Conservation (phyloP, 2,888 invertebrate species). For the Xylota sylvarum region DNA sequence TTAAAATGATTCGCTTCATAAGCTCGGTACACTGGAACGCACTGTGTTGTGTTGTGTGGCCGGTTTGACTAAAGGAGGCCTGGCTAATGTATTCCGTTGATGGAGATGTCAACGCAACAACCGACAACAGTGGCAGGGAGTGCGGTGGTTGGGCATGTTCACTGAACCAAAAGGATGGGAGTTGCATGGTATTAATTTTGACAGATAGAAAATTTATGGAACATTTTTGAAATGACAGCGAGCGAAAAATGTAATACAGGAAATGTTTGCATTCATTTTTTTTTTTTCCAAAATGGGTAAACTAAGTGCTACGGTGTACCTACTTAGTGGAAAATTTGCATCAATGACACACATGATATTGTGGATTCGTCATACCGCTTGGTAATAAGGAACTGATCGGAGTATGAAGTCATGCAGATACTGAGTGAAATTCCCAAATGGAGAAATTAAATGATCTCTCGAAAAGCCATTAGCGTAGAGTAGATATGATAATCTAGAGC, state of each 20-base stretch:
- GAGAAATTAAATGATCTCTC: no score
- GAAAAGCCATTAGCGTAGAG: no score
- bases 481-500: no score
- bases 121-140: slow-evolving; percentile 21
- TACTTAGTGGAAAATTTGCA: no score
- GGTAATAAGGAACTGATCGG: no score
- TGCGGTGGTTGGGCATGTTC: slow-evolving; percentile 41
- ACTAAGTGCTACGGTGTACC: background rate
- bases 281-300: background rate
- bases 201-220: slow-evolving; percentile 59
- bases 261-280: slow-evolving; percentile 10
- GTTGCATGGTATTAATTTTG: slow-evolving; percentile 60
- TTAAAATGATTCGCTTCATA: slow-evolving; percentile 71
- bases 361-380: no score
- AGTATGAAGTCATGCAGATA: no score
- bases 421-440: no score
- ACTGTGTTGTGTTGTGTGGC: background rate
- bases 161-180: slow-evolving; percentile 56
- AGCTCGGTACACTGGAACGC: slow-evolving; percentile 16
- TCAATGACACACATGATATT: no score
- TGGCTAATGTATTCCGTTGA: slow-evolving; percentile 46
- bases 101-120: slow-evolving; percentile 65
- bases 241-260: slow-evolving; percentile 13
- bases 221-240: slow-evolving; percentile 41
- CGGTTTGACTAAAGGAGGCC: slow-evolving; percentile 2